These are phyloP conservation scores for Dasypolia templi DNA, from an alignment of 2,888 invertebrate species.

Conservation along the genomic window DNA sequence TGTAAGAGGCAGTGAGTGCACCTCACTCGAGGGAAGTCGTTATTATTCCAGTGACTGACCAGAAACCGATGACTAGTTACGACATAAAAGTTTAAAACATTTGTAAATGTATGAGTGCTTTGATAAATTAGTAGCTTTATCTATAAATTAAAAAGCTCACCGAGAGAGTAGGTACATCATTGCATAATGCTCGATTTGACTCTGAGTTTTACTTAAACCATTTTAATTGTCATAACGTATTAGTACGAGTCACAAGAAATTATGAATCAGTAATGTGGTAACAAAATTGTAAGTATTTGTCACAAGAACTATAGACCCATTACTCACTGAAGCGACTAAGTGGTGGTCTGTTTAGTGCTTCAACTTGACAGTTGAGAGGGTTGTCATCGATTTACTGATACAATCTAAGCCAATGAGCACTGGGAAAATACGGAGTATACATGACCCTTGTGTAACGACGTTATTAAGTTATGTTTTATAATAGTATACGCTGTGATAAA, in stretches of 20 bases:
- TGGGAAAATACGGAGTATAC: conserved; percentile 24
- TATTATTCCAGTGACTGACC: conserved; percentile 46
- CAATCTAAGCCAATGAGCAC: neutral
- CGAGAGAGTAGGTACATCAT: neutral
- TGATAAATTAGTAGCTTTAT: neutral
- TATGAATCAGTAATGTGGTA: conserved; percentile 1
- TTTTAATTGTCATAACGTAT: neutral
- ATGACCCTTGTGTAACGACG: conserved; percentile 11
- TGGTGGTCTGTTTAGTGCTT: neutral
- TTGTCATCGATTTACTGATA: neutral
- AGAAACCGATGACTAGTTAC: conserved; percentile 13
- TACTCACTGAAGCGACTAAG: neutral
- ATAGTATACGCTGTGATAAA: conserved; percentile 81
- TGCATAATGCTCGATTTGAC: neutral
- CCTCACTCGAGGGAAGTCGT: conserved; percentile 36
- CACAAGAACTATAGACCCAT: neutral
- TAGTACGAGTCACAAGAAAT: neutral
- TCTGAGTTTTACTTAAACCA: conserved; percentile 8
- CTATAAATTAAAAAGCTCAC: neutral
- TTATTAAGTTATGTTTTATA: conserved; percentile 43
- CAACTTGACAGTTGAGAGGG: neutral
- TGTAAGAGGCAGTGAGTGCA: conserved; percentile 42
- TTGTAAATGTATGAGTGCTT: neutral
- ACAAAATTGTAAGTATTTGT: neutral
- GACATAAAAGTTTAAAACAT: neutral